These are phyloP conservation scores for Cremastinae sp. DNA, from an alignment of 2,888 invertebrate genomes.

Conservation along the genomic window DNA sequence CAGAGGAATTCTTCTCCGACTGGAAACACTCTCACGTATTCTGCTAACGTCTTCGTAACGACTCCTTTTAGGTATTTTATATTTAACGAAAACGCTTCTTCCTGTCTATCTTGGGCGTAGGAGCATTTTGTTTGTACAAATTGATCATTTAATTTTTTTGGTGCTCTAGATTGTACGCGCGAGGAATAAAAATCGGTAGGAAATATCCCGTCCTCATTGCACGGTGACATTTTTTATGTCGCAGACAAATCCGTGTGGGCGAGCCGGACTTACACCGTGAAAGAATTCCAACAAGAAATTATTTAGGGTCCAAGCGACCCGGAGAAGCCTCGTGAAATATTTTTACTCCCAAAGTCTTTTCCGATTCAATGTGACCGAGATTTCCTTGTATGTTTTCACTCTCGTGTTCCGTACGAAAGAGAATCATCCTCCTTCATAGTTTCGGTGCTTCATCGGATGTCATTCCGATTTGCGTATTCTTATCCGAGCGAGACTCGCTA, in stretches of 20 bases:
- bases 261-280: not conserved
- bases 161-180: too few species aligned
- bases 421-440: slow-evolving; percentile 18
- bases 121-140: too few species aligned
- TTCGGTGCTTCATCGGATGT: not conserved
- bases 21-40: too few species aligned
- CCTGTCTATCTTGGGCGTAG: too few species aligned
- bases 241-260: not conserved
- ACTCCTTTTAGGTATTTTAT: too few species aligned
- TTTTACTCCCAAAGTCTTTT: slow-evolving; percentile 35
- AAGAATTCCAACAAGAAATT: slow-evolving; percentile 51
- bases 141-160: too few species aligned
- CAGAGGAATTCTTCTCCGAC: too few species aligned
- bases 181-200: too few species aligned
- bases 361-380: slow-evolving; percentile 51
- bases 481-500: slow-evolving; percentile 8
- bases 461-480: slow-evolving; percentile 1
- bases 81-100: too few species aligned
- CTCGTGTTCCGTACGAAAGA: not conserved
- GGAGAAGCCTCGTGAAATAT: slow-evolving; percentile 22
- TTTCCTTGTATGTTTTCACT: slow-evolving; percentile 25
- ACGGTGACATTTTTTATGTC: too few species aligned
- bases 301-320: slow-evolving; percentile 33
- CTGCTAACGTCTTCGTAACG: too few species aligned
- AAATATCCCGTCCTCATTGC: too few species aligned